phyloP scores from a whole-genome alignment of 2,888 invertebrate species.

The Kryphioiulus occultus region DNA sequence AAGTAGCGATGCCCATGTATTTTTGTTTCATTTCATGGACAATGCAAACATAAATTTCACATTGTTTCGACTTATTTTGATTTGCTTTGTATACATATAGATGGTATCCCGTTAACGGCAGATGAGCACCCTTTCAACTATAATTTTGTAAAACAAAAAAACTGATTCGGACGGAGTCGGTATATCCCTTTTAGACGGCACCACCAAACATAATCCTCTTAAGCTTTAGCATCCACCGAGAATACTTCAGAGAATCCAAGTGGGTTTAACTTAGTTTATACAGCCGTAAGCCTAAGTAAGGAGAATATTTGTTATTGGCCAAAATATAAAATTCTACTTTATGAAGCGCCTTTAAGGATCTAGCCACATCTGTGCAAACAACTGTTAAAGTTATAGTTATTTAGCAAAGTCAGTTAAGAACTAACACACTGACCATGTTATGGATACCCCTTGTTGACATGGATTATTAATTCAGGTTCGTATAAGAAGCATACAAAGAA shows the following conservation, averaged over 20 bases:
- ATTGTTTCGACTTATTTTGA: not conserved
- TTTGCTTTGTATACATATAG: not conserved
- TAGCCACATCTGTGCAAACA: not conserved
- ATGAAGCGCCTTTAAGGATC: not conserved
- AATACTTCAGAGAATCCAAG: not conserved
- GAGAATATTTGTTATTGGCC: not conserved
- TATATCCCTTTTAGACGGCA: not conserved
- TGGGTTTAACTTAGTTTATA: slow-evolving; percentile 19
- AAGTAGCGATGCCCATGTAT: not conserved
- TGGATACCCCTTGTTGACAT: not conserved
- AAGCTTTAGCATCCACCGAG: slow-evolving; percentile 17
- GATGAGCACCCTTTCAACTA: not conserved
- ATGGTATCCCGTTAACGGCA: not conserved
- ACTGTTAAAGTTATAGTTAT: not conserved
- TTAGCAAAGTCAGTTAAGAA: not conserved
- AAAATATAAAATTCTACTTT: not conserved
- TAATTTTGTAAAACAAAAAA: not conserved
- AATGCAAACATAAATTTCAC: not conserved
- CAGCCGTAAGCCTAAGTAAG: not conserved
- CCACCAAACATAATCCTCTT: not conserved
- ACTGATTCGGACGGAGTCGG: not conserved
- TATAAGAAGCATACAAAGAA: no score
- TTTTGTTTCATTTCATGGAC: no score
- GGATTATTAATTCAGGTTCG: not conserved
- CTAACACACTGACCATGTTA: not conserved